phyloP scores from a whole-genome alignment of 2,888 invertebrate species.

The Drosophila macrospina region DNA sequence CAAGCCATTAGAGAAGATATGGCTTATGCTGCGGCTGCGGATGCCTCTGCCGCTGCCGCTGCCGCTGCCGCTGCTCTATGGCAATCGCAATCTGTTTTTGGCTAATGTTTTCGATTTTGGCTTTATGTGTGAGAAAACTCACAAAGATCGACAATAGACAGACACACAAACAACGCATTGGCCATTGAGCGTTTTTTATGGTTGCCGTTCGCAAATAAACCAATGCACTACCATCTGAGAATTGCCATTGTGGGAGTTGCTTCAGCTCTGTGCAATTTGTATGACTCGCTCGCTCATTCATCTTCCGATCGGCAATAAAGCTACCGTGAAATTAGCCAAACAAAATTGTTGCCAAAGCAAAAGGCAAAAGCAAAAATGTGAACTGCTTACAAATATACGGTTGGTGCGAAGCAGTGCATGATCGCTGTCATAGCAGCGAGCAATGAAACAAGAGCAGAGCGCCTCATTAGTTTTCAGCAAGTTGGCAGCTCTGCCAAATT shows the following conservation, averaged over 20 bases:
- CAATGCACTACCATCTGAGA: slow-evolving; percentile 45
- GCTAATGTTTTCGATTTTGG: slow-evolving; percentile 68
- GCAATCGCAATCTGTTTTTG: slow-evolving; percentile 54
- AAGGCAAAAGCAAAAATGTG: neutral
- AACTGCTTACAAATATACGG: slow-evolving; percentile 28
- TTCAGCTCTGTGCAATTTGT: slow-evolving; percentile 32
- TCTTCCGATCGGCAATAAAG: slow-evolving; percentile 53
- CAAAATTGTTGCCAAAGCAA: neutral
- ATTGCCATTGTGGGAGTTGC: slow-evolving; percentile 69
- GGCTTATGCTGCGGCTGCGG: slow-evolving; percentile 8
- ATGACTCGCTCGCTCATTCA: slow-evolving; percentile 42
- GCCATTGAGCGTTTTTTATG: slow-evolving; percentile 65
- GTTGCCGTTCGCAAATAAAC: slow-evolving; percentile 53
- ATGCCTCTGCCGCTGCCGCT: no score
- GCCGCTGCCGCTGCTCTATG: slow-evolving; percentile 12
- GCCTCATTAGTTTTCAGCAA: neutral
- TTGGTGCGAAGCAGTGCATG: slow-evolving; percentile 3
- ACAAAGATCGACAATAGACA: slow-evolving; percentile 19
- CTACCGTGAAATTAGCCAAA: slow-evolving; percentile 31
- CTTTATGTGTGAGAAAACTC: slow-evolving; percentile 74
- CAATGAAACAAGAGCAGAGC: neutral
- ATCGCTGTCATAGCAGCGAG: slow-evolving; percentile 21
- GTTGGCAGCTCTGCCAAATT: slow-evolving; percentile 18
- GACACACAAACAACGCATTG: slow-evolving; percentile 28
- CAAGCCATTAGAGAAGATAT: slow-evolving; percentile 72